Percentiles rank a stretch among this genome's conserved stretches.
These are phyloP conservation scores for Tipula vernalis DNA, from an alignment of 2,888 invertebrate species.

Conservation along the genomic window DNA sequence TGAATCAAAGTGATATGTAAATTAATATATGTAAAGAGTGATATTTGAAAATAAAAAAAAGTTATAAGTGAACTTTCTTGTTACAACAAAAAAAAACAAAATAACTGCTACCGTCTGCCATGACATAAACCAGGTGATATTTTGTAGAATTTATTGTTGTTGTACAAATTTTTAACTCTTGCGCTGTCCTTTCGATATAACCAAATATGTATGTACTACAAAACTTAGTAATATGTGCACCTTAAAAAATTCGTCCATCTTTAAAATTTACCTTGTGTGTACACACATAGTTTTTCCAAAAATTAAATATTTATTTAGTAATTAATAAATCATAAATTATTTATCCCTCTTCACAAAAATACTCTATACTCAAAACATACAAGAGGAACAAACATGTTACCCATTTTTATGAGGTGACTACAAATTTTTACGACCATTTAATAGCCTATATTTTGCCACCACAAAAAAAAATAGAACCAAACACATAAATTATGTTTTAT, in stretches of 20 bases:
- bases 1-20: neutral
- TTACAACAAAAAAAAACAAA: neutral
- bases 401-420: slow-evolving; percentile 36
- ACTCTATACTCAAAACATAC: neutral
- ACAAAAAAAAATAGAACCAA: neutral
- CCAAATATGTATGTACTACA: neutral
- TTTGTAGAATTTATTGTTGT: neutral
- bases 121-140: slow-evolving; percentile 4
- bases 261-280: neutral
- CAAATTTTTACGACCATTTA: slow-evolving; percentile 37
- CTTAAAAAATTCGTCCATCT: neutral
- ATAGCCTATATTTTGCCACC: slow-evolving; percentile 24
- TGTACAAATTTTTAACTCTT: neutral
- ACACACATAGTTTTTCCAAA: neutral
- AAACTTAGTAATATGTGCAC: too few species aligned
- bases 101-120: neutral
- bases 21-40: neutral
- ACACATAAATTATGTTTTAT: neutral
- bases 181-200: neutral
- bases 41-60: neutral
- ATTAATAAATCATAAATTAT: neutral
- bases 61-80: neutral
- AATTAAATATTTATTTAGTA: neutral
- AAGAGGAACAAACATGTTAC: neutral
- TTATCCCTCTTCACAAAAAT: neutral